Conservation (phyloP, 2,888 invertebrate species). For the Parnassius apollo region DNA sequence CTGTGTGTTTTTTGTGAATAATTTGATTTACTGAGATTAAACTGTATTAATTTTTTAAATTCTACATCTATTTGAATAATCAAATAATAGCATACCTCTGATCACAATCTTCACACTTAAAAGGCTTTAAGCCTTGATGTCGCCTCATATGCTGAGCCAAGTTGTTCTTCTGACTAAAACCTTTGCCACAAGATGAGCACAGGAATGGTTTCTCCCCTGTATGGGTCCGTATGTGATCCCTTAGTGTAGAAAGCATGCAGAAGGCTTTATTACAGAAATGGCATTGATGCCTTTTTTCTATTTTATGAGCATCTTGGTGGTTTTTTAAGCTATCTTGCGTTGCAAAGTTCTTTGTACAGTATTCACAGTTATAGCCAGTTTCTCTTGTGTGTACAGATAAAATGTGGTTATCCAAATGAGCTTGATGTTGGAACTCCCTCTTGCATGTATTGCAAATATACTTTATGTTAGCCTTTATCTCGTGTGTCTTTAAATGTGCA, state of each 20-base stretch:
- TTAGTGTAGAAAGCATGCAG: slow-evolving; percentile 79
- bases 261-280: slow-evolving; percentile 64
- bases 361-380: slow-evolving; percentile 66
- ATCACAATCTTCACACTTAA: slow-evolving; percentile 69
- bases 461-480: slow-evolving; percentile 46
- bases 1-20: too few species aligned
- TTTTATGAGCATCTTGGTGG: slow-evolving; percentile 71
- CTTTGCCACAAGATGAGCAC: slow-evolving; percentile 79
- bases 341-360: slow-evolving; percentile 65
- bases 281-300: slow-evolving; percentile 75
- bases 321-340: slow-evolving; percentile 62
- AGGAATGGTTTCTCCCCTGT: slow-evolving; percentile 82
- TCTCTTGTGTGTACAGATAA: slow-evolving; percentile 66
- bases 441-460: slow-evolving; percentile 61
- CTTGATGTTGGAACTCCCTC: slow-evolving; percentile 79
- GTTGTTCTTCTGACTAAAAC: slow-evolving; percentile 83
- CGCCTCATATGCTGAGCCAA: slow-evolving; percentile 80
- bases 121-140: slow-evolving; percentile 76
- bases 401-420: slow-evolving; percentile 78
- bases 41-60: too few species aligned
- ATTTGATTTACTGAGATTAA: too few species aligned
- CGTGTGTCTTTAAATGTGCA: slow-evolving; percentile 56
- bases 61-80: too few species aligned
- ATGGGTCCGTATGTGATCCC: slow-evolving; percentile 80
- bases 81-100: slow-evolving; percentile 46